Conservation (phyloP, 2,888 invertebrate species). For the Parnassius mnemosyne region DNA sequence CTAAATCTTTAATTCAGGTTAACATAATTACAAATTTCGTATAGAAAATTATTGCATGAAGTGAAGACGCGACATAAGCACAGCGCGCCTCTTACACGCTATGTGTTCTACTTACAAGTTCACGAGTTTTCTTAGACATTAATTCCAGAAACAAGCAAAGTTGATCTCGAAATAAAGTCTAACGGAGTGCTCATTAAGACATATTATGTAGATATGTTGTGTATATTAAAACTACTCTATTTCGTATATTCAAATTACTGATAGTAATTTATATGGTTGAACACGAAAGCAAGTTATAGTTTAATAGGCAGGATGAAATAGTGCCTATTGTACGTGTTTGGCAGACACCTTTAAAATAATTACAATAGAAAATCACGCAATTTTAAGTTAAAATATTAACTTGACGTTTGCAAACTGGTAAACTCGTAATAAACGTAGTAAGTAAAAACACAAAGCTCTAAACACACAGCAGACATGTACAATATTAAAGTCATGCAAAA, state of each 20-base stretch:
- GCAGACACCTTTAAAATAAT: too few relatives aligned
- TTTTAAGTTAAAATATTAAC: too few relatives aligned
- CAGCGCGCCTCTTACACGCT: constrained; percentile 15
- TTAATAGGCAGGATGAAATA: too few relatives aligned
- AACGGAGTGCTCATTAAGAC: too few relatives aligned
- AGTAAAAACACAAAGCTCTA: constrained; percentile 39
- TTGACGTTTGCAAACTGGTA: constrained; percentile 26
- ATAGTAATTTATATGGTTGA: too few relatives aligned
- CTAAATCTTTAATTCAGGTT: constrained; percentile 24
- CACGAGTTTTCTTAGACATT: constrained; percentile 24
- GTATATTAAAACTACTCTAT: too few relatives aligned
- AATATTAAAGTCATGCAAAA: constrained; percentile 53
- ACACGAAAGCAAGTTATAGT: too few relatives aligned
- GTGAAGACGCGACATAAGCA: constrained; percentile 15
- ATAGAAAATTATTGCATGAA: constrained; percentile 57
- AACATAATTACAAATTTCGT: constrained; percentile 34
- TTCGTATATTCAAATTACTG: too few relatives aligned
- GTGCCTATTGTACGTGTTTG: too few relatives aligned
- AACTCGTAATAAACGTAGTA: constrained; percentile 24
- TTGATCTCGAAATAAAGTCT: too few relatives aligned
- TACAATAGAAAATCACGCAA: too few relatives aligned
- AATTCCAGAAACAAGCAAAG: neutral
- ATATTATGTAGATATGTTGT: too few relatives aligned
- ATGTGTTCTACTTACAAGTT: constrained; percentile 33
- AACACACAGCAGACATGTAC: constrained; percentile 34